Base-by-base conservation (phyloP, 2,797 vertebrate species). In the Aeoliscus strigatus region DNA sequence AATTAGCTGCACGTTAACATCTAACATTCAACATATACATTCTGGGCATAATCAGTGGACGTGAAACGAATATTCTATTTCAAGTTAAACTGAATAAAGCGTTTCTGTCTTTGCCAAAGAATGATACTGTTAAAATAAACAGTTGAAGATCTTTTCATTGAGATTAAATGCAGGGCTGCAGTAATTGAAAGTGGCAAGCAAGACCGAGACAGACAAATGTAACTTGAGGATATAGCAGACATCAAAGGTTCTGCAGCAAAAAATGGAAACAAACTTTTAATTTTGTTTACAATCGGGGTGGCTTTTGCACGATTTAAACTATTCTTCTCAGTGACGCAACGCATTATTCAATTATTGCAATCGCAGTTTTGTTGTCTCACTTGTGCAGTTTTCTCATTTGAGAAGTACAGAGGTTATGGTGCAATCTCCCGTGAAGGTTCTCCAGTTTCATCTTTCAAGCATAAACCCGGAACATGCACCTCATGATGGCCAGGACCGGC, bases 401-500 rank as follows among this genome's bases (percentile, higher is more conserved):
- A 14, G 33, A 28, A 30, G 39, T 26, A 39, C 26, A 25, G 41
- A 31, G 39, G 42, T 48, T 27, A 60, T 69, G 61, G 56, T 51
- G 52, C 66, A 73, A 39, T 38, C 59, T 49, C 58, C 46, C 42
- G 59, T 6, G 1, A 36, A 60, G 55, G 44, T 53, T 56, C 42
- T n/a, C 35, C 1, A 26, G 15, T 73, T 77, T 63, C 66, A 72
- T 79, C 65, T 41, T 34, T 78, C 70, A 67, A 14, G 49, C 58
- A 59, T 49, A 37, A 65, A 71, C 38, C 51, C 5, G 41, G 57
- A 63, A 70, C 66, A 13, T 61, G 58, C 60, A 54, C 59, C 66
- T 51, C 48, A 43, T 32, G 40, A 60, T 77, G 72, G 79, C 75
- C 58, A 70, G 67, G 65, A 53, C 74, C 15, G 35, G 61, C 46